Evolutionary conservation across 2,797 vertebrate species (phyloP), one percentile per base, ranked within the genome.

Genomic region (Ptychadena robeensis): DNA sequence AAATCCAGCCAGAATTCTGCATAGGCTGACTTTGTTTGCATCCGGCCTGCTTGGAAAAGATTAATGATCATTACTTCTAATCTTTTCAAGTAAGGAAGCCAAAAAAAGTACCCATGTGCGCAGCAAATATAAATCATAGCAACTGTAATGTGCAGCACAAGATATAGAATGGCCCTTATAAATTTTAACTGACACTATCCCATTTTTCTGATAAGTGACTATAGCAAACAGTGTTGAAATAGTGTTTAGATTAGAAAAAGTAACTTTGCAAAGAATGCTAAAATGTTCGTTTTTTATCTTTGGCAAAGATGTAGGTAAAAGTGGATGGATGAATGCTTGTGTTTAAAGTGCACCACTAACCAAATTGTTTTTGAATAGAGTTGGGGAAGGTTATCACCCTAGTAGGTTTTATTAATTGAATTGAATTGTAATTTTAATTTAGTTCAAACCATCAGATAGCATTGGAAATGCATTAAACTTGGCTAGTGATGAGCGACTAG

Each of bases 61-160:
- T 83, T 82, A 82, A 70, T 79, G 80, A 25, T 67, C 70, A 80
- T 9, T 7, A 0, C 11, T 57, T 72, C 30, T 88, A 85, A 88
- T 82, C 84, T 25, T 12, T 59, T 28, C 14, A 53, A 78, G 12
- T 48, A 78, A 65, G 35, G 27, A 82, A 85, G 75, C 2, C 59
- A 80, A 0, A 32, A n/a, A 87, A 7, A 0, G 0, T 5, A 73
- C 4, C 3, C 68, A 66, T 67, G 71, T 74, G 37, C 63, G 67
- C 68, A 12, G 67, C 67, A 73, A 73, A 44, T 72, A 73, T 80
- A 53, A 64, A 73, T 73, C 79, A 81, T 22, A 6, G n/a, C 11
- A 53, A 73, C 5, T 66, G 31, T 53, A 73, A 81, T 73, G 28
- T 44, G 63, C 27, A 30, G 53, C 37, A 25, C 4, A 67, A 66